Base-by-base conservation (phyloP, 1,140 invertebrate genomes). In the Elysia chlorotica region DNA sequence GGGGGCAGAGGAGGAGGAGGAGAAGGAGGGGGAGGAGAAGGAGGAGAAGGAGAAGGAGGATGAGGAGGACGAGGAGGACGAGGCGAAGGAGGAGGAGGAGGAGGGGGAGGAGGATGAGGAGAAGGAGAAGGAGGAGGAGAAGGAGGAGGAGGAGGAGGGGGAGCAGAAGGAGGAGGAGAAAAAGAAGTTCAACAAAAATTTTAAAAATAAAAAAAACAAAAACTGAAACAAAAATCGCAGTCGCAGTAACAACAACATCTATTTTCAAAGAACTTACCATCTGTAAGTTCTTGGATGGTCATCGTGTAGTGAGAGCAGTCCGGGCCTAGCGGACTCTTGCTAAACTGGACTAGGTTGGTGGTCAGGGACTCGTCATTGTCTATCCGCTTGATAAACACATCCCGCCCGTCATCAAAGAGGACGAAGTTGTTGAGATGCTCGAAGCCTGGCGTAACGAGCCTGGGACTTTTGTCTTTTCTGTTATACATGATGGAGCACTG, bases 361-460 rank as follows among this genome's bases (percentile, higher is more conserved):
- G 74, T 76, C 41, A 76, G 56, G 37, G 70, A 68, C 71, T 76
- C 74, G 41, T 69, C 70, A 17, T 54, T 23, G 5, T 66, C 37
- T 36, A 76, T 76, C 28, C 65, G 61, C 38, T 73, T 73, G 65
- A 76, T 66, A 38, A 63, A 63, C 21, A 76, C 71, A 56, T 73
- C 71, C 0, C 65, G 28, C 21, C 74, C 74, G 36, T 76, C 70
- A 61, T 73, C 71, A 57, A 76, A 76, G 38, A 76, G 38, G 35
- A 76, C 35, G 65, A 76, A 76, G 53, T 76, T 76, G 74, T 76
- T 76, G n/a, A 65, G 69, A 63, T 76, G 71, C 37, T 76, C 74
- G 37, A 76, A 76, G 17, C 74, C 74, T n/a, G 71, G 59, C 4
- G 71, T 76, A 17, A 57, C 33, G 1, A 69, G 21, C 2, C 57